Percentiles rank a stretch among this genome's conserved stretches.
phyloP scores from a whole-genome alignment of 2,797 vertebrate species.

The Natrix natrix region DNA sequence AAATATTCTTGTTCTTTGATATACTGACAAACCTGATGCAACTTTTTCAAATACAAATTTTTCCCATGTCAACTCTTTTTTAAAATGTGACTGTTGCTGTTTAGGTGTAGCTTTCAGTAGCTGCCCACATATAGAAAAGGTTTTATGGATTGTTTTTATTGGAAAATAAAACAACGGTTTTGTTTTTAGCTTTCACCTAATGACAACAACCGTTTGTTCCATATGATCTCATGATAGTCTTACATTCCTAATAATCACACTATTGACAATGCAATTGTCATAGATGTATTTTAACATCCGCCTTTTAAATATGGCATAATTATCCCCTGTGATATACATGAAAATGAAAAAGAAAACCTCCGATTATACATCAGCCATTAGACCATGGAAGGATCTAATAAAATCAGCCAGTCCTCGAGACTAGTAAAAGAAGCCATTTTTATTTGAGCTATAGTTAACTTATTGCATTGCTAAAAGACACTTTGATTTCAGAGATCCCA shows the following conservation, averaged over 20 bases:
- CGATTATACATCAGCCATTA: background rate
- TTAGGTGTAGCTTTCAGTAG: background rate
- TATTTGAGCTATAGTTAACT: background rate
- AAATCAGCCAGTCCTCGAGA: background rate
- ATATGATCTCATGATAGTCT: background rate
- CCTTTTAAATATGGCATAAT: background rate
- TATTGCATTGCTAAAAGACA: background rate
- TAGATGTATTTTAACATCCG: background rate
- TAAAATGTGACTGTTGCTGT: background rate
- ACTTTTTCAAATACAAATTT: background rate
- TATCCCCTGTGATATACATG: background rate
- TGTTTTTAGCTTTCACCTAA: background rate
- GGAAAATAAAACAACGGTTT: background rate
- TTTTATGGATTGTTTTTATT: background rate
- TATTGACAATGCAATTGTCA: background rate
- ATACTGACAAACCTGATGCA: background rate
- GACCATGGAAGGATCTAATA: background rate
- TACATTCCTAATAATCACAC: background rate
- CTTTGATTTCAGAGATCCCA: background rate
- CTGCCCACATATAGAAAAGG: background rate
- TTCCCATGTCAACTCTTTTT: background rate
- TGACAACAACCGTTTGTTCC: background rate
- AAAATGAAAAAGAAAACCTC: background rate
- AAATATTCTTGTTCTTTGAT: background rate
- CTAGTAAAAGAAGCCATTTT: background rate